A percentile compares a stretch with the other conserved stretches of the same genome.
These are phyloP conservation scores for Aphidius ervi DNA, from an alignment of 1,140 invertebrate genomes.

Conservation along the genomic window DNA sequence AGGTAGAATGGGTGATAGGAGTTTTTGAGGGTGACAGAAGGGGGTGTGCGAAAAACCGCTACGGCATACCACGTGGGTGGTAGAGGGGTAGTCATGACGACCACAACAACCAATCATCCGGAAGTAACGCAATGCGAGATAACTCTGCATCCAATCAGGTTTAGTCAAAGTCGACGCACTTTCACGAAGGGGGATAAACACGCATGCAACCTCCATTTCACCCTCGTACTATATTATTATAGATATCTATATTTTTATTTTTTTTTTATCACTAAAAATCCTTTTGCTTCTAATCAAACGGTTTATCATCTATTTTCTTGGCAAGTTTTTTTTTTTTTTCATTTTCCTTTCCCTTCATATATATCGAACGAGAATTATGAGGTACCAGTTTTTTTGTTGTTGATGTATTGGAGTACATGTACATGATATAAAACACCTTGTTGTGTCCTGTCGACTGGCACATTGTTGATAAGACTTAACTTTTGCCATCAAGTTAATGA, in stretches of 20 bases:
- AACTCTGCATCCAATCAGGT: conserved; percentile 56
- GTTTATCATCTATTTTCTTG: conserved; percentile 4
- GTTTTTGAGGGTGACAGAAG: conserved; percentile 14
- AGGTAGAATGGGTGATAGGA: conserved; percentile 23
- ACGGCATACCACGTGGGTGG: conserved; percentile 39
- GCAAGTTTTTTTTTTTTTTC: not conserved
- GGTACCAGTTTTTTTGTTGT: not conserved
- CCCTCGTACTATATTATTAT: not conserved
- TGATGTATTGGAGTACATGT: conserved; percentile 3
- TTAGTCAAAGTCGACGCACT: conserved; percentile 41
- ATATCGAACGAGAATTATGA: not conserved
- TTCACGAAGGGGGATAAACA: not conserved
- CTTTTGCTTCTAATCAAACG: conserved; percentile 10
- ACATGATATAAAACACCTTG: conserved; percentile 18
- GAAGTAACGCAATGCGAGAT: conserved; percentile 55
- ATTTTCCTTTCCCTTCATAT: not conserved
- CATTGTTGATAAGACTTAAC: conserved; percentile 43
- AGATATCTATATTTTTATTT: too few relatives aligned
- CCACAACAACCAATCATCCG: conserved; percentile 55
- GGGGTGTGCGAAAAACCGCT: conserved; percentile 13
- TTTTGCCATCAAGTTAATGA: conserved; percentile 44
- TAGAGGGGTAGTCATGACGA: conserved; percentile 52
- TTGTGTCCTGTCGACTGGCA: conserved; percentile 48
- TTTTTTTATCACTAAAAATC: not conserved
- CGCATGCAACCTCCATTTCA: conserved; percentile 1